These are phyloP conservation scores for Pungitius pungitius DNA, from an alignment of 2,113 vertebrate species.

Conservation along the genomic window DNA sequence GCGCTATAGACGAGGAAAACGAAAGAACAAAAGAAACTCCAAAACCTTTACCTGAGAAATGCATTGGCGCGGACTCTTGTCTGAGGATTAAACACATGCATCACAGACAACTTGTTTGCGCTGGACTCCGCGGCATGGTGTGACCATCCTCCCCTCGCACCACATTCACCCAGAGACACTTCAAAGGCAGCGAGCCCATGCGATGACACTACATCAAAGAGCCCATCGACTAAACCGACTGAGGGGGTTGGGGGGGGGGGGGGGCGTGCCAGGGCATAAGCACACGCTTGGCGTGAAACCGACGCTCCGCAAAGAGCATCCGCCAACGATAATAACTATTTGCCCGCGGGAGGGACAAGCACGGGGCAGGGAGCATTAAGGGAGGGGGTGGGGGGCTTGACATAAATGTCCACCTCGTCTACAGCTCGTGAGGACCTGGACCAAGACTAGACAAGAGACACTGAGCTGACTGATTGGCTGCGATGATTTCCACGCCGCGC, in stretches of 20 bases:
- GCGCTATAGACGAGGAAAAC: not conserved
- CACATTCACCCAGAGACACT: slow-evolving; percentile 42
- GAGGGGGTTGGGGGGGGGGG: slow-evolving; percentile 41
- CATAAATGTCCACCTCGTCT: slow-evolving; percentile 69
- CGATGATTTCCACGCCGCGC: slow-evolving; percentile 16
- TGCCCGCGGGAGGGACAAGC: slow-evolving; percentile 61
- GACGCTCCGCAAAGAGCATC: slow-evolving; percentile 60
- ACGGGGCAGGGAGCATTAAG: not conserved
- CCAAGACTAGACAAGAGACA: slow-evolving; percentile 4
- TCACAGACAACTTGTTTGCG: not conserved
- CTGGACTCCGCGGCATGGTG: not conserved
- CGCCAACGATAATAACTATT: slow-evolving; percentile 68
- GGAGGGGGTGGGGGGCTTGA: slow-evolving; percentile 38
- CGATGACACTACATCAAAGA: slow-evolving; percentile 62
- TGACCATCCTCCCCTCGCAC: slow-evolving; percentile 38
- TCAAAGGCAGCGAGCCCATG: slow-evolving; percentile 59
- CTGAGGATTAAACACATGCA: not conserved
- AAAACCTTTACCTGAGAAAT: not conserved
- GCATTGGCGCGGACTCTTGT: not conserved
- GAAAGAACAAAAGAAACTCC: not conserved
- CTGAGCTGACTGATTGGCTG: not conserved
- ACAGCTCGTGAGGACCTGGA: slow-evolving; percentile 32
- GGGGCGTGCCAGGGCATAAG: slow-evolving; percentile 50
- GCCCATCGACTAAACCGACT: slow-evolving; percentile 5
- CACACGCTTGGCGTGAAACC: slow-evolving; percentile 48